Percentiles rank a stretch among this genome's conserved stretches.
Conservation (phyloP, 2,888 invertebrate genomes). For the Diaperis boleti region DNA sequence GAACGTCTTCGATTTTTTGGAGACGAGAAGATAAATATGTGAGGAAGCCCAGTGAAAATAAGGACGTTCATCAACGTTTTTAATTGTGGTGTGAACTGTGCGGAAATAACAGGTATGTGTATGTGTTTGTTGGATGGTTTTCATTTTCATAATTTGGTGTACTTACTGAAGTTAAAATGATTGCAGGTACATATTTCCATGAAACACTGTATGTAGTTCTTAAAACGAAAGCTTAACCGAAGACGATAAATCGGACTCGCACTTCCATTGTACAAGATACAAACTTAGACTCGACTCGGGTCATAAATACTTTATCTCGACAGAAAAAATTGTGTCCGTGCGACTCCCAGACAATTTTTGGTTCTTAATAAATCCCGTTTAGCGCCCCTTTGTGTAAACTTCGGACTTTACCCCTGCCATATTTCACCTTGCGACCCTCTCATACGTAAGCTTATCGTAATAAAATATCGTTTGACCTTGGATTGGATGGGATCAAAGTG, state of each 20-base stretch:
- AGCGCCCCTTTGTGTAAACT: constrained; percentile 54
- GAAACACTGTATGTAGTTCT: neutral
- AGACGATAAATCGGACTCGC: constrained; percentile 3
- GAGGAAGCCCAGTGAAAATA: too few species aligned
- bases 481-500: constrained; percentile 36
- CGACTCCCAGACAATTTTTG: constrained; percentile 51
- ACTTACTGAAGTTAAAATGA: too few species aligned
- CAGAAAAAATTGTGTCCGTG: constrained; percentile 45
- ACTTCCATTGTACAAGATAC: constrained; percentile 14
- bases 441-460: constrained; percentile 49
- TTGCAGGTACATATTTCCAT: too few species aligned
- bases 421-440: constrained; percentile 51
- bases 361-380: constrained; percentile 59
- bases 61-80: too few species aligned
- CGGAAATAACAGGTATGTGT: too few species aligned
- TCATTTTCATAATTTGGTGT: too few species aligned
- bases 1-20: neutral
- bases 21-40: neutral
- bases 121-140: too few species aligned
- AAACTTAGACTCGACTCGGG: constrained; percentile 45
- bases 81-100: too few species aligned
- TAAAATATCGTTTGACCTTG: constrained; percentile 54
- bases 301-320: constrained; percentile 51
- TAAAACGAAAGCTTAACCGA: constrained; percentile 3
- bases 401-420: constrained; percentile 52